These are phyloP conservation scores for Gasteruption jaculator DNA, from an alignment of 2,888 invertebrate species.

Conservation along the genomic window DNA sequence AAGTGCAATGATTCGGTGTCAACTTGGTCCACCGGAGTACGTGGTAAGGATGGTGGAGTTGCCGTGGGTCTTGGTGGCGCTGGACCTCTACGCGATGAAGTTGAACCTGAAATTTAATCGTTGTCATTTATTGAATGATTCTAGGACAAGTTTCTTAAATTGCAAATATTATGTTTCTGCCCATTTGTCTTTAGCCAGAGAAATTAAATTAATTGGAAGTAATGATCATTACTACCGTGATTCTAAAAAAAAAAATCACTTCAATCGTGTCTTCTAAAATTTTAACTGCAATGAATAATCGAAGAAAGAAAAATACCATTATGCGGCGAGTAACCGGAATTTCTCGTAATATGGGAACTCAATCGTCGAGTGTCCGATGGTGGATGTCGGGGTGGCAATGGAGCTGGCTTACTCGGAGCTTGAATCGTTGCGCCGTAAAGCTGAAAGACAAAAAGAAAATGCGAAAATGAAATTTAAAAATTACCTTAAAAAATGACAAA, in stretches of 20 bases:
- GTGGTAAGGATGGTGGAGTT: slow-evolving; percentile 60
- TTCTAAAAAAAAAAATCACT: slow-evolving; percentile 1
- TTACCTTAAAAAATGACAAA: not conserved
- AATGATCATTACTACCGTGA: slow-evolving; percentile 1
- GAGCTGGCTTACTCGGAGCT: slow-evolving; percentile 56
- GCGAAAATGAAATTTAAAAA: slow-evolving; percentile 2
- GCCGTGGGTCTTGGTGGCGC: slow-evolving; percentile 59
- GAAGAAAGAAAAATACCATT: slow-evolving; percentile 37
- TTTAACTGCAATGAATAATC: not conserved
- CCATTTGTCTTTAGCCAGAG: not conserved
- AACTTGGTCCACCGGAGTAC: slow-evolving; percentile 55
- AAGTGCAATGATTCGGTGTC: slow-evolving; percentile 48
- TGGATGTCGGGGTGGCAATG: slow-evolving; percentile 55
- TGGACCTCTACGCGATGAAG: slow-evolving; percentile 54
- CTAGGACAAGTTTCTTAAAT: slow-evolving; percentile 2
- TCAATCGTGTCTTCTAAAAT: not conserved
- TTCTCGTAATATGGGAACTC: slow-evolving; percentile 47
- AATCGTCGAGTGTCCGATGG: slow-evolving; percentile 50
- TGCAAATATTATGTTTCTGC: not conserved
- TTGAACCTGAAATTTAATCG: slow-evolving; percentile 46
- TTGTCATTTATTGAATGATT: not conserved
- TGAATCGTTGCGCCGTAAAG: slow-evolving; percentile 44
- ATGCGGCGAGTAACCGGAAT: slow-evolving; percentile 50
- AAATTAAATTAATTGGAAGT: slow-evolving; percentile 4
- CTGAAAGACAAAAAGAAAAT: slow-evolving; percentile 24